Evolutionary conservation across 2,113 vertebrate species (phyloP).

Genomic region (Silurus glanis): DNA sequence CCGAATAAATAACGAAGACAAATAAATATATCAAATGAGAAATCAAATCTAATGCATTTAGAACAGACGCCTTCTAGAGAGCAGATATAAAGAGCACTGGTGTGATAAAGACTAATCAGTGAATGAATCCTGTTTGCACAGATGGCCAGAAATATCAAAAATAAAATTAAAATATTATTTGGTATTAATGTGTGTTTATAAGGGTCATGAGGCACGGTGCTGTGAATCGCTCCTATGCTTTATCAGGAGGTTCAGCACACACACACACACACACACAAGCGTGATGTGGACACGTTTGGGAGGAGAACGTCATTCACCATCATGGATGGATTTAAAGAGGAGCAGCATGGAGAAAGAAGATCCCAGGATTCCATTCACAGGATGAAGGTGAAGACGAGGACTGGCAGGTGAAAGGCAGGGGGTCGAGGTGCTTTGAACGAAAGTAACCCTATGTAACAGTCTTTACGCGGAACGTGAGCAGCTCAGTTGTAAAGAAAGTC

Average conservation of each 20-base stretch:
- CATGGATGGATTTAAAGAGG: neutral
- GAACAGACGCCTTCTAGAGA: neutral
- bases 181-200: neutral
- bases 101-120: neutral
- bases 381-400: neutral
- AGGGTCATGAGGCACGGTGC: neutral
- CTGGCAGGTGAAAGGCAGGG: neutral
- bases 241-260: neutral
- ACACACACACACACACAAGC: neutral
- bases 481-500: slow-evolving; percentile 7
- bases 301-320: neutral
- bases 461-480: neutral
- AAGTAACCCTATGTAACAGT: slow-evolving; percentile 1
- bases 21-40: neutral
- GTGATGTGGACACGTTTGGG: neutral
- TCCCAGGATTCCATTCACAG: neutral
- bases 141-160: slow-evolving; percentile 5
- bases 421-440: neutral
- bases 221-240: neutral
- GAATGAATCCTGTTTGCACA: neutral
- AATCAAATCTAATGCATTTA: neutral
- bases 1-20: neutral
- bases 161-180: slow-evolving; percentile 12
- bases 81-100: neutral
- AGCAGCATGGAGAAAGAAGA: neutral